phyloP scores from a whole-genome alignment of 2,797 vertebrate species.

The Gephyroberyx darwinii region DNA sequence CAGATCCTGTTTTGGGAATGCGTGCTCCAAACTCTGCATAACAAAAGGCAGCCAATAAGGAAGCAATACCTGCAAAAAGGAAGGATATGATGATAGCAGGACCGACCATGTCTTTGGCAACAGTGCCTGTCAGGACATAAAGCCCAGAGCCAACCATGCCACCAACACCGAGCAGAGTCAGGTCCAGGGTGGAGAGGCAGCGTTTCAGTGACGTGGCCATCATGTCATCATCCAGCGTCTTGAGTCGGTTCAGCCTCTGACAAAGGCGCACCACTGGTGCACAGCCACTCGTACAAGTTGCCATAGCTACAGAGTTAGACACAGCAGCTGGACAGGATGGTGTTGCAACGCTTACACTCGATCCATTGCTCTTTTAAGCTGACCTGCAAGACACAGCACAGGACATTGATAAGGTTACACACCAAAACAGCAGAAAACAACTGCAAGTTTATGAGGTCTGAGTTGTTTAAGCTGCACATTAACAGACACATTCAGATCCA shows the following conservation, averaged over 20 bases:
- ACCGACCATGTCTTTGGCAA: conserved; percentile 91
- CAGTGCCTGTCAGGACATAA: conserved; percentile 94
- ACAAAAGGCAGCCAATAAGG: conserved; percentile 93
- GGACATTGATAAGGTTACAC: conserved; percentile 2
- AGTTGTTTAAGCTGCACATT: background rate
- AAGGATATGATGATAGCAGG: conserved; percentile 92
- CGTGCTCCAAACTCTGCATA: conserved; percentile 96
- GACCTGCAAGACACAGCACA: conserved; percentile 61
- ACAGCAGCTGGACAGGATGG: conserved; percentile 44
- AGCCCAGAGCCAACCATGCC: conserved; percentile 96
- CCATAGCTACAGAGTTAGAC: conserved; percentile 81
- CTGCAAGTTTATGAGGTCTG: too few species aligned
- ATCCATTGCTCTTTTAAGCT: conserved; percentile 64
- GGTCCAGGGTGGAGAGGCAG: conserved; percentile 91
- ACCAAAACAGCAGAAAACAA: background rate
- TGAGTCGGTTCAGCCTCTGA: conserved; percentile 91
- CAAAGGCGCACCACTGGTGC: conserved; percentile 86
- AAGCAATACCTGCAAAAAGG: conserved; percentile 89
- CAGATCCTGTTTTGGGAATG: conserved; percentile 94
- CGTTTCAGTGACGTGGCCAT: conserved; percentile 93
- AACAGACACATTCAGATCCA: background rate
- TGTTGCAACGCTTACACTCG: conserved; percentile 52
- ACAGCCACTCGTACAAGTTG: conserved; percentile 79
- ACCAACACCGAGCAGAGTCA: conserved; percentile 92
- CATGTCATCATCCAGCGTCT: conserved; percentile 91